A percentile compares a stretch with the other conserved stretches of the same genome.
Evolutionary conservation across 2,113 vertebrate species (phyloP).

Genomic region (Phalacrocorax brasilianus): DNA sequence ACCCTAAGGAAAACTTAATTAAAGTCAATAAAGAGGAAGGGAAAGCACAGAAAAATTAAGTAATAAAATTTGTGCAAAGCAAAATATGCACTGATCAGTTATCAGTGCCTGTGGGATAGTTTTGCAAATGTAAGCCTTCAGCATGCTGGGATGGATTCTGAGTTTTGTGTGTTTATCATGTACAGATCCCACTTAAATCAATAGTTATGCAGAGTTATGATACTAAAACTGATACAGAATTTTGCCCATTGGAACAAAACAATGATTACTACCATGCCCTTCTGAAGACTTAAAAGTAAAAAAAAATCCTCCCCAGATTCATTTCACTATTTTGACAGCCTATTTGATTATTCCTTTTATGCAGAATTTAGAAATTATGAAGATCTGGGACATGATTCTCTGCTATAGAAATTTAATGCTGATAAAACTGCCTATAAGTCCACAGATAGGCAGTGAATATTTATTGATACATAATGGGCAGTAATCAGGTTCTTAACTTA

Average conservation of each 20-base stretch:
- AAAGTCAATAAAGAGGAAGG: conserved; percentile 61
- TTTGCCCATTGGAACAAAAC: neutral
- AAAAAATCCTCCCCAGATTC: neutral
- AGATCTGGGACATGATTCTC: neutral
- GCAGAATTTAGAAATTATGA: neutral
- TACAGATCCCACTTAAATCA: neutral
- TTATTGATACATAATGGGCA: neutral
- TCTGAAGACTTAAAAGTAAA: conserved; percentile 4
- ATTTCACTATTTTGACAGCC: neutral
- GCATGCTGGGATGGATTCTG: neutral
- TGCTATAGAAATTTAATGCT: neutral
- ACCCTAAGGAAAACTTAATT: conserved; percentile 64
- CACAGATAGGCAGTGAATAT: neutral
- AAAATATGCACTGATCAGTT: conserved; percentile 69
- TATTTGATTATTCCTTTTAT: neutral
- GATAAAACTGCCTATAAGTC: neutral
- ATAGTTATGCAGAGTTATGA: neutral
- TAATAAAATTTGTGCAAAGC: conserved; percentile 68
- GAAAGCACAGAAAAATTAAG: conserved; percentile 62
- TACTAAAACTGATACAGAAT: neutral
- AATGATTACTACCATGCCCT: neutral
- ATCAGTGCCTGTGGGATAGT: conserved; percentile 46
- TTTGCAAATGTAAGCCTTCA: conserved; percentile 58
- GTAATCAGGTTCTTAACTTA: neutral
- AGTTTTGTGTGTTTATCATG: neutral